A percentile compares a stretch with the other conserved stretches of the same genome.
Evolutionary conservation across 2,113 vertebrate genomes (phyloP).

Genomic region (Brienomyrus brachyistius): DNA sequence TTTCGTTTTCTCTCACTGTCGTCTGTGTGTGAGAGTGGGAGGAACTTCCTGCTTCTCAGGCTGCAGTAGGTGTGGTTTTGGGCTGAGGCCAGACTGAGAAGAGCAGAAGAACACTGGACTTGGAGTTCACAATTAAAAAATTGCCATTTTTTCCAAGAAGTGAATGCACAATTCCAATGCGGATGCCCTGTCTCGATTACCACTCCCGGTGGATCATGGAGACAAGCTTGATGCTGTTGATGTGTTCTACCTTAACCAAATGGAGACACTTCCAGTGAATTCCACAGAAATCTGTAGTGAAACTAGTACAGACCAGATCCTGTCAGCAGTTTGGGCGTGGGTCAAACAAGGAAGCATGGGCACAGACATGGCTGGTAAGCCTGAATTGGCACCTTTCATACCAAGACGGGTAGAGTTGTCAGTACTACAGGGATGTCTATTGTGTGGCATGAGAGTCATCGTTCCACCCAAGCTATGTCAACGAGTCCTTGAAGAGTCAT

Average conservation of each 20-base stretch:
- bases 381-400: background rate
- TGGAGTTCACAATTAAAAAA: too few species aligned
- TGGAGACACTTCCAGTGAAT: too few species aligned
- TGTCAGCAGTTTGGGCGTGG: background rate
- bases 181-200: too few species aligned
- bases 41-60: too few species aligned
- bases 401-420: background rate
- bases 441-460: conserved; percentile 18
- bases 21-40: too few species aligned
- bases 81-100: too few species aligned
- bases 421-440: conserved; percentile 16
- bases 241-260: too few species aligned
- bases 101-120: too few species aligned
- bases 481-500: conserved; percentile 1
- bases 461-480: conserved; percentile 11
- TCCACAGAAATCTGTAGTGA: background rate
- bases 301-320: background rate
- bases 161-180: too few species aligned
- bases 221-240: background rate
- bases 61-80: too few species aligned
- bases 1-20: too few species aligned
- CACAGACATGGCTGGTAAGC: background rate
- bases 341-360: background rate
- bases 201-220: background rate
- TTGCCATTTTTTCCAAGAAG: too few species aligned